Base-by-base conservation (phyloP, 37 sponge, comb jelly and placozoan genomes). In the Eunapius fragilis region DNA sequence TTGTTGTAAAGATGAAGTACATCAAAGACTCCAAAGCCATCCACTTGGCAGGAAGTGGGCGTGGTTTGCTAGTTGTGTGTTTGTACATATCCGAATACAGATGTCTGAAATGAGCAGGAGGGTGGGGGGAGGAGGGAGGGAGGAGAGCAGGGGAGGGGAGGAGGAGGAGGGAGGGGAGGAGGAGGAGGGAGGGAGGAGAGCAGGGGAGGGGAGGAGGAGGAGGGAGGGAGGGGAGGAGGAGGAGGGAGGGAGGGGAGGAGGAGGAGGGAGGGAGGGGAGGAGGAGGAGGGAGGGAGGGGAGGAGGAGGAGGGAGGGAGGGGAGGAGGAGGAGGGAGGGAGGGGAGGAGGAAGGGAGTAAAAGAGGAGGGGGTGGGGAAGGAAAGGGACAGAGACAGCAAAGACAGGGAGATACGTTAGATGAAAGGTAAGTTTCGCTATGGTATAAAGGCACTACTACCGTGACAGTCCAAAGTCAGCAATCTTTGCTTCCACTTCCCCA, bases 391-490 rank as follows among this genome's bases (percentile, higher is more conserved):
- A n/a, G n/a, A n/a, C n/a, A n/a, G n/a, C n/a, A n/a, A n/a, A n/a
- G n/a, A n/a, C n/a, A n/a, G n/a, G n/a, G n/a, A n/a, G n/a, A n/a
- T n/a, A n/a, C n/a, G n/a, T n/a, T n/a, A n/a, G n/a, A n/a, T n/a
- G n/a, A n/a, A n/a, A n/a, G 74, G 26, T 23, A 67, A 17, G 22
- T 22, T 67, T 17, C 68, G 68, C 22, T 67, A 22, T 67, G 22
- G 68, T n/a, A n/a, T n/a, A n/a, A 67, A 23, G 22, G 68, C 22
- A 22, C 27, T 41, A 37, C 26, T 26, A 94, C 94, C 94, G 84
- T 69, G 95, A 92, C 32, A 95, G 88, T 74, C 95, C 95, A 92
- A 95, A 95, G 78, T 95, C 95, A 26, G 95, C 92, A 12, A 95
- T 88, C 72, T 95, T 95, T 26, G 90, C 84, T 4, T 76, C 69